Conservation (phyloP, 2,113 vertebrate genomes). For the Hucho hucho region DNA sequence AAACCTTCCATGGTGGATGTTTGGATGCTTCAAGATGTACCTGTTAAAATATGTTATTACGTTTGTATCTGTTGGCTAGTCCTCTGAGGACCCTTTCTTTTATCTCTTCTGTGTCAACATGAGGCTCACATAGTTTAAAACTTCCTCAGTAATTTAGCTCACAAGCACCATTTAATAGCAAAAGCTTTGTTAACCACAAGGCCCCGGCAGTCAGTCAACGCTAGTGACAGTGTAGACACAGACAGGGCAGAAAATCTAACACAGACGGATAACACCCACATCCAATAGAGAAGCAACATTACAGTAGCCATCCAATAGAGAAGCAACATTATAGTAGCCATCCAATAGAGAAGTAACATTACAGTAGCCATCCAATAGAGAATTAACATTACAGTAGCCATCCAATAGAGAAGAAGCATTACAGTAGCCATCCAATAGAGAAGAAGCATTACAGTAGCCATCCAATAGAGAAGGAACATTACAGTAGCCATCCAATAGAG, state of each 20-base stretch:
- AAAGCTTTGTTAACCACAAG: too few species aligned
- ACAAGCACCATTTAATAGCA: neutral
- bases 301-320: too few species aligned
- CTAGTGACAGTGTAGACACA: too few species aligned
- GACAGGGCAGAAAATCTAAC: too few species aligned
- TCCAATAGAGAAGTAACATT: slow-evolving; percentile 18
- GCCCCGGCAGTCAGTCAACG: too few species aligned
- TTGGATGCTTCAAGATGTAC: neutral
- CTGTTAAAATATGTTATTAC: too few species aligned
- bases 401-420: slow-evolving; percentile 16
- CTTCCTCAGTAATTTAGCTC: neutral
- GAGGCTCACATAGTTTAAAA: neutral
- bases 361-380: too few species aligned
- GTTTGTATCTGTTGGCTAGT: neutral
- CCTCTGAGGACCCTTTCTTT: neutral
- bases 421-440: too few species aligned
- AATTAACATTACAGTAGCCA: neutral
- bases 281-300: too few species aligned
- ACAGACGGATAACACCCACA: too few species aligned
- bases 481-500: too few species aligned
- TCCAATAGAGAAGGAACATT: slow-evolving; percentile 17
- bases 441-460: neutral
- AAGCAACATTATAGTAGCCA: neutral
- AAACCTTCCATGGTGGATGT: neutral
- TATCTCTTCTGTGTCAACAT: neutral